These are phyloP conservation scores for Lycodopsis pacificus DNA, from an alignment of 2,797 vertebrate species.

Conservation along the genomic window DNA sequence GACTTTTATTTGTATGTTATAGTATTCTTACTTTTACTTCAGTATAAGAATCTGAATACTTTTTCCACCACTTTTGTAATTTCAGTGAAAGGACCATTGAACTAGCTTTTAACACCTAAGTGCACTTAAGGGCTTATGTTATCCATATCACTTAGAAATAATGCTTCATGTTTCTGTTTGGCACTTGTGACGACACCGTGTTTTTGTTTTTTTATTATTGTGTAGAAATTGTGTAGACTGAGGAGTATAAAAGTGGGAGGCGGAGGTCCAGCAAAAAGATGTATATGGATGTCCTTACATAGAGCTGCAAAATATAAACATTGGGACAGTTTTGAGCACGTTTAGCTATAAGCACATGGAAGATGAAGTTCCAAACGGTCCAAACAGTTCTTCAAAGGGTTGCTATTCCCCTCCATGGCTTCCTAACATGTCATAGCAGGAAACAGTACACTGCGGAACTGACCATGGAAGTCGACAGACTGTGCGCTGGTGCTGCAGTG, in stretches of 20 bases:
- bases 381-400: not conserved
- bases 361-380: not conserved
- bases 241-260: no score
- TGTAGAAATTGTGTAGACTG: no score
- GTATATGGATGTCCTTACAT: constrained; percentile 1
- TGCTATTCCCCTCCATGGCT: not conserved
- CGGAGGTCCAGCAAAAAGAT: no score
- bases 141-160: not conserved
- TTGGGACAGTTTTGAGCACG: not conserved
- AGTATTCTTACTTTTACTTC: not conserved
- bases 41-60: not conserved
- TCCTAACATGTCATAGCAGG: constrained; percentile 13
- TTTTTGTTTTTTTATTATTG: no score
- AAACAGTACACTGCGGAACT: not conserved
- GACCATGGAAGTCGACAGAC: constrained; percentile 29
- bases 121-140: not conserved
- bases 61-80: not conserved
- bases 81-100: not conserved
- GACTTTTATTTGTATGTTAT: not conserved
- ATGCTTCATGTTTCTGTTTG: not conserved
- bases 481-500: constrained; percentile 15
- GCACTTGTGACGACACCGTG: not conserved
- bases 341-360: not conserved
- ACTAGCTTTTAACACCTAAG: not conserved
- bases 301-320: constrained; percentile 50